A percentile compares a stretch with the other conserved stretches of the same genome.
phyloP scores from a whole-genome alignment of 2,113 vertebrate genomes.

The Thamnophis sirtalis region DNA sequence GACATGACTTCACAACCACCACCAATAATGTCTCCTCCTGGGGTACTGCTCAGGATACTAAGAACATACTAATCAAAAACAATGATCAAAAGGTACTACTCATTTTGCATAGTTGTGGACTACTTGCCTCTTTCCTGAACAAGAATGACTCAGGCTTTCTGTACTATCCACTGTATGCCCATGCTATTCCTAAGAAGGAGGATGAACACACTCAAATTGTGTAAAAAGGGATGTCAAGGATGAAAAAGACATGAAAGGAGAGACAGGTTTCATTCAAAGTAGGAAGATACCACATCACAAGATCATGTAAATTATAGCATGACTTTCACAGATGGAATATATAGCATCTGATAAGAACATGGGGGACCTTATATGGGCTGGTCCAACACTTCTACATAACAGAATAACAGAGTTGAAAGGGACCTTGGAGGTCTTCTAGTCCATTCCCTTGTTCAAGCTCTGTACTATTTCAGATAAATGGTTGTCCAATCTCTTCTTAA shows the following conservation, averaged over 20 bases:
- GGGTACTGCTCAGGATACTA: neutral
- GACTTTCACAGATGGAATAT: neutral
- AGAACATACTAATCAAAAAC: neutral
- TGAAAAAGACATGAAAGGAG: neutral
- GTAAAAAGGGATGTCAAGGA: neutral
- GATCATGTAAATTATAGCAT: neutral
- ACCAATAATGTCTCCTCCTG: neutral
- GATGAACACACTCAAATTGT: neutral
- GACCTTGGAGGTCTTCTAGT: too few species aligned
- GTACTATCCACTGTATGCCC: neutral
- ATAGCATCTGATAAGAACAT: neutral
- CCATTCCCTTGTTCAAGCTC: too few species aligned
- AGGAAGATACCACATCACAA: neutral
- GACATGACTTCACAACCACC: too few species aligned
- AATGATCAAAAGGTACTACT: neutral
- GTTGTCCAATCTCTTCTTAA: too few species aligned
- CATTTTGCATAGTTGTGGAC: neutral
- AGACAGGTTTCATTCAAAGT: neutral
- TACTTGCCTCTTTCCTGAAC: neutral
- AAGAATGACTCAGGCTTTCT: neutral
- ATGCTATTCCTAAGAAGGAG: neutral
- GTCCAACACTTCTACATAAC: too few species aligned
- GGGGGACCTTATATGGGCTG: neutral
- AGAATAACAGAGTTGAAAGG: too few species aligned
- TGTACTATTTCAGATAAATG: too few species aligned